phyloP scores from a whole-genome alignment of 2,113 vertebrate species.

The Myiopsitta monachus region DNA sequence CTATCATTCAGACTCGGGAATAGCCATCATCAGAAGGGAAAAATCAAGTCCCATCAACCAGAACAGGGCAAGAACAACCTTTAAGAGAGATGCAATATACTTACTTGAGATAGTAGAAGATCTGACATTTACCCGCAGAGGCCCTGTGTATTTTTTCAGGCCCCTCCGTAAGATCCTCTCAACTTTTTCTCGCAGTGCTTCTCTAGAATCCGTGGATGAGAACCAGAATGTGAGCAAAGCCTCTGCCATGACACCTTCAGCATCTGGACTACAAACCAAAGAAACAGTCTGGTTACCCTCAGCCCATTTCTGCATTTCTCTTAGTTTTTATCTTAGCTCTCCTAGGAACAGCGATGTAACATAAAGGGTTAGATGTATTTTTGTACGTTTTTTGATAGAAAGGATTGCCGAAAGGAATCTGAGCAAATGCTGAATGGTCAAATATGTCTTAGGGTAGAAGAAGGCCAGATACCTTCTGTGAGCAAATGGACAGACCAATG shows the following conservation, averaged over 20 bases:
- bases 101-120: constrained; percentile 72
- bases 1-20: background rate
- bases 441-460: background rate
- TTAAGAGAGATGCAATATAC: background rate
- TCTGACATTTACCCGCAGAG: constrained; percentile 53
- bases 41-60: background rate
- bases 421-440: background rate
- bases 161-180: constrained; percentile 57
- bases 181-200: constrained; percentile 12
- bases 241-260: constrained; percentile 63
- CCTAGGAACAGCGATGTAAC: background rate
- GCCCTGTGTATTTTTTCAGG: constrained; percentile 53
- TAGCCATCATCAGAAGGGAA: background rate
- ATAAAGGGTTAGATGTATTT: background rate
- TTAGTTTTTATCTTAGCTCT: background rate
- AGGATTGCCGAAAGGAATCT: background rate
- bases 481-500: background rate
- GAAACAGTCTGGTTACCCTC: background rate
- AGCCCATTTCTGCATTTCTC: background rate
- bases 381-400: background rate
- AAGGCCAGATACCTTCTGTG: background rate
- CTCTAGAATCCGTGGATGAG: constrained; percentile 57
- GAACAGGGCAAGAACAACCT: background rate
- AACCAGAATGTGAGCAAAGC: constrained; percentile 72
- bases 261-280: constrained; percentile 64